Conservation (phyloP, 2,113 vertebrate species). For the Tetrao urogallus region DNA sequence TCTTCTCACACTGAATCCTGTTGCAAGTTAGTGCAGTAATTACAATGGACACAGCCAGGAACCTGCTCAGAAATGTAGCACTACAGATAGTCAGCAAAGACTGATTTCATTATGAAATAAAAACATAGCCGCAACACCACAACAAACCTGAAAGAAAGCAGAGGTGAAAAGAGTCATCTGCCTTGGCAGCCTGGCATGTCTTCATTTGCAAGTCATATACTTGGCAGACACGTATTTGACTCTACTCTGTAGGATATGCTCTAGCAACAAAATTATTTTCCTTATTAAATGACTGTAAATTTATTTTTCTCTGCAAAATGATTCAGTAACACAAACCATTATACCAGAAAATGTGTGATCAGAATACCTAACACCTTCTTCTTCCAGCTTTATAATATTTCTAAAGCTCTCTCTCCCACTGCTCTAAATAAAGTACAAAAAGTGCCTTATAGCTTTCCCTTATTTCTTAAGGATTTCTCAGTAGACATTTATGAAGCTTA, state of each 20-base stretch:
- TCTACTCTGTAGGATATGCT: not conserved
- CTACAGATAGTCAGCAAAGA: not conserved
- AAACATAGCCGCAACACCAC: not conserved
- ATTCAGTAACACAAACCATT: conserved; percentile 12
- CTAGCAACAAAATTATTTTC: not conserved
- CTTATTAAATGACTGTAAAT: not conserved
- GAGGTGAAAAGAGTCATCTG: not conserved
- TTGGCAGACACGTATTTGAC: not conserved
- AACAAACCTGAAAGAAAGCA: not conserved
- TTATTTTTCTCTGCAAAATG: conserved; percentile 17
- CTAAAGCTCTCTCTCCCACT: not conserved
- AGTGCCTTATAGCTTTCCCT: not conserved
- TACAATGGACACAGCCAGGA: not conserved
- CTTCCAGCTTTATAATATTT: conserved; percentile 29
- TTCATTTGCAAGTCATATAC: not conserved
- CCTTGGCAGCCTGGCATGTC: not conserved
- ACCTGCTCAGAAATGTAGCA: not conserved
- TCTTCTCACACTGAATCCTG: not conserved
- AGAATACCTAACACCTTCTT: not conserved
- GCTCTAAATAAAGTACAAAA: not conserved
- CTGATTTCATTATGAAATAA: not conserved
- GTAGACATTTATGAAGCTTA: not conserved
- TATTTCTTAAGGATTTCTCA: conserved; percentile 22
- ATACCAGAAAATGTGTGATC: not conserved
- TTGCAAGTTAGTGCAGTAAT: not conserved